Conservation (phyloP, 2,888 invertebrate genomes). For the Tuta absoluta region DNA sequence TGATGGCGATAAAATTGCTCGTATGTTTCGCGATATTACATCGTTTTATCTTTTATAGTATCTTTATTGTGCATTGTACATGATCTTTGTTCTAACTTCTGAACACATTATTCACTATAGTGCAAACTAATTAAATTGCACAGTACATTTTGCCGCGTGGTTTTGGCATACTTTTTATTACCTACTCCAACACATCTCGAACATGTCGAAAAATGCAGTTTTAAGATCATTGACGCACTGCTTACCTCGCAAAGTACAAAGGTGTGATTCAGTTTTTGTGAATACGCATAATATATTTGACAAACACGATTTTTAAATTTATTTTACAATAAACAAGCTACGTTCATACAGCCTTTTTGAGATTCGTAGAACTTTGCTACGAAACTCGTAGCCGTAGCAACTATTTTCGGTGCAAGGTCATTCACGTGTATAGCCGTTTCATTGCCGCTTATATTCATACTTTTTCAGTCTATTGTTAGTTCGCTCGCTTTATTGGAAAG, state of each 20-base stretch:
- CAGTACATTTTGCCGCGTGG: no score
- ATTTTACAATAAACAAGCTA: not conserved
- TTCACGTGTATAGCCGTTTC: conserved; percentile 46
- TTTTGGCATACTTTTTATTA: no score
- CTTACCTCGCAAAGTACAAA: not conserved
- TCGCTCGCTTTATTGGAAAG: conserved; percentile 61
- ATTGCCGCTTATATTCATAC: conserved; percentile 57
- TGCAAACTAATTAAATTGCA: no score
- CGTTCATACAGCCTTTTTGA: not conserved
- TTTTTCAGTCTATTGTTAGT: conserved; percentile 58
- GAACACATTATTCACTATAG: not conserved
- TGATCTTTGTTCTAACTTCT: not conserved
- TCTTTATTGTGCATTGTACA: not conserved
- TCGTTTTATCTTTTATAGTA: not conserved
- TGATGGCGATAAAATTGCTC: conserved; percentile 15
- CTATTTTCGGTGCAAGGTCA: conserved; percentile 53
- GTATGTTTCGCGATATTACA: not conserved
- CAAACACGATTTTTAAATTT: not conserved
- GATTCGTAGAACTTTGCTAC: conserved; percentile 45
- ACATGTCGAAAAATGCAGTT: no score
- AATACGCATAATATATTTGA: not conserved
- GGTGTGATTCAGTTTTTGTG: not conserved
- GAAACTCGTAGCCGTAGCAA: conserved; percentile 42
- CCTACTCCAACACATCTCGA: no score
- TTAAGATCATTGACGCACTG: no score